Evolutionary conservation across 1,140 invertebrate genomes (phyloP).

Genomic region (Drosophila yakuba): DNA sequence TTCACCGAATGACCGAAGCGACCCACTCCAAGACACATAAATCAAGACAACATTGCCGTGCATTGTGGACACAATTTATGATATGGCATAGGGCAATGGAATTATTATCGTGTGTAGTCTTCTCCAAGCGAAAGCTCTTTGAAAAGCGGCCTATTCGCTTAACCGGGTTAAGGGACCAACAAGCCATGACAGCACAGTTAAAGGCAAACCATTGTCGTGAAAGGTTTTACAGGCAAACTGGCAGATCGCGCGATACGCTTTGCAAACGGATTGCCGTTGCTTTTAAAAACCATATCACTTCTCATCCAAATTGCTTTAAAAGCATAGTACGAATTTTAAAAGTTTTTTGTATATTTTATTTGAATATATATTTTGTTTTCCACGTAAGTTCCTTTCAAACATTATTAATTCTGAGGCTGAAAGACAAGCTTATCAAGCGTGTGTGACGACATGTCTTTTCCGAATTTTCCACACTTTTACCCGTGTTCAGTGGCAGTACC

Average conservation of each 20-base stretch:
- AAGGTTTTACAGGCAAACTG: conserved; percentile 31
- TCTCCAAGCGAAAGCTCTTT: conserved; percentile 37
- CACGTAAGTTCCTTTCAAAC: not conserved
- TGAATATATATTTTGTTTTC: no score
- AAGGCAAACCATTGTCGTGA: conserved; percentile 33
- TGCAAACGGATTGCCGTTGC: no score
- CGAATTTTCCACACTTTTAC: conserved; percentile 50
- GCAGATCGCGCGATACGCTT: conserved; percentile 18
- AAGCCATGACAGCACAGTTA: conserved; percentile 45
- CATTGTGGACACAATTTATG: conserved; percentile 43
- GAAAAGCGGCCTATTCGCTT: conserved; percentile 1
- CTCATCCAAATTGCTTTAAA: not conserved
- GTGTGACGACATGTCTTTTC: conserved; percentile 13
- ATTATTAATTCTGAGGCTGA: not conserved
- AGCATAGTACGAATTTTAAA: not conserved
- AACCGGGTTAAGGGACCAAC: conserved; percentile 46
- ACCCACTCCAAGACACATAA: conserved; percentile 37
- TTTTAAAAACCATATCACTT: no score
- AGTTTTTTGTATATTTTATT: no score
- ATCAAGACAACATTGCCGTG: conserved; percentile 42
- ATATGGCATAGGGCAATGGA: conserved; percentile 34
- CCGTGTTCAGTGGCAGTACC: conserved; percentile 19
- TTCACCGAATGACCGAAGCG: conserved; percentile 37
- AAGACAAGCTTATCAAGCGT: conserved; percentile 35
- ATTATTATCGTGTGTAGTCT: conserved; percentile 41